These are phyloP conservation scores for Sternarchorhynchus goeldii DNA, from an alignment of 2,797 vertebrate genomes.

Conservation along the genomic window DNA sequence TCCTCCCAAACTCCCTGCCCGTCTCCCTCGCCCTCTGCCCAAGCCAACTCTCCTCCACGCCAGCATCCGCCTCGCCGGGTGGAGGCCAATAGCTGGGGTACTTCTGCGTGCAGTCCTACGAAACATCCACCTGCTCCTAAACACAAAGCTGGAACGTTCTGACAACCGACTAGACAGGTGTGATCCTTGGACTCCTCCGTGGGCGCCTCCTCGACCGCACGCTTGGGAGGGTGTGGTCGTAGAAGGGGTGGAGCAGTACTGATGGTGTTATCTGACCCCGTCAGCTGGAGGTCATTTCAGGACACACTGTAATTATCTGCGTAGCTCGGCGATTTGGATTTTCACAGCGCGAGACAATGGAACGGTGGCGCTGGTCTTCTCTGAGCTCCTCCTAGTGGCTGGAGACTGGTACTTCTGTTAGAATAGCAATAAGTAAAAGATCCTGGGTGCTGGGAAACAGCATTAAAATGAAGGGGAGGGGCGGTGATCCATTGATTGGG, in stretches of 20 bases:
- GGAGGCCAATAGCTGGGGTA: slow-evolving; percentile 46
- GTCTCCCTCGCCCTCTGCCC: slow-evolving; percentile 29
- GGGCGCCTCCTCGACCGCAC: slow-evolving; percentile 4
- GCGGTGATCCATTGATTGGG: no score
- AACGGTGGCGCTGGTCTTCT: not conserved
- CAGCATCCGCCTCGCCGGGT: slow-evolving; percentile 19
- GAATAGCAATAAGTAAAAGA: no score
- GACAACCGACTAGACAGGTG: slow-evolving; percentile 45
- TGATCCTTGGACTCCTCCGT: slow-evolving; percentile 14
- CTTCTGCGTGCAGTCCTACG: not conserved
- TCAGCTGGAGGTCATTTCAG: slow-evolving; percentile 39
- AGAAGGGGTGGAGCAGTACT: slow-evolving; percentile 34
- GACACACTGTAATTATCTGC: slow-evolving; percentile 32
- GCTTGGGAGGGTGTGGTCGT: slow-evolving; percentile 7
- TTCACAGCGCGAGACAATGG: not conserved
- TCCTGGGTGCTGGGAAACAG: no score
- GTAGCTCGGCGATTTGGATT: slow-evolving; percentile 16
- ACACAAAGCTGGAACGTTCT: slow-evolving; percentile 24
- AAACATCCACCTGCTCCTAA: slow-evolving; percentile 21
- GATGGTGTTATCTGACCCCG: slow-evolving; percentile 40
- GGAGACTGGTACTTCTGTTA: not conserved
- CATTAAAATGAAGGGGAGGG: no score
- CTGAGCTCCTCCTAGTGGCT: slow-evolving; percentile 17
- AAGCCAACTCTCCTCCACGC: slow-evolving; percentile 25
- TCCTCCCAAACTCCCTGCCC: slow-evolving; percentile 65